Base-by-base conservation (phyloP, 2,888 invertebrate genomes). In the Lutraria lutraria region DNA sequence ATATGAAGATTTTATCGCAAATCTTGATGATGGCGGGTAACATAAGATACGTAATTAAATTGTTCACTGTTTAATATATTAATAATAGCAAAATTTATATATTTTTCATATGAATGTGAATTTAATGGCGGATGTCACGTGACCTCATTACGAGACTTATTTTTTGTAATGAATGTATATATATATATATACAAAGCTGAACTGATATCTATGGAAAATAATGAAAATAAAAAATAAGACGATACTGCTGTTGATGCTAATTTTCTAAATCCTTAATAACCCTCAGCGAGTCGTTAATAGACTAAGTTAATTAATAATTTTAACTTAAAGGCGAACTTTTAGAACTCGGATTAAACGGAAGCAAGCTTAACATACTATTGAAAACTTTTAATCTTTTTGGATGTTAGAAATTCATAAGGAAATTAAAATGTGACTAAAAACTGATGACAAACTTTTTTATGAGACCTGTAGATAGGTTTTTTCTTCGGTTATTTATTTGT, bases 101-200 rank as follows among this genome's bases (percentile, higher is more conserved):
- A 72, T 29, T 3, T 72, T 15, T 72, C 31, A 72, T 72, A 13
- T 15, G 31, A 72, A 72, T 72, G 72, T 1, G 72, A 72, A 72
- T 72, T 72, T 72, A 72, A 72, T 72, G 29, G 72, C 25, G 72
- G 25, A 56, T 29, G 29, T 25, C 31, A 2, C 25, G 16, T 72
- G 72, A 72, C 25, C 72, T 72, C 72, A 72, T 72, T 72, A 72
- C 25, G 29, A n/a, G 72, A n/a, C 0, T 72, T n/a, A n/a, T 25
- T 31, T 72, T 29, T 43, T 8, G 43, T 72, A 29, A 72, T 72
- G 12, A 72, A 25, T 16, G 29, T 13, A 25, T 72, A 25, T 72
- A 72, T 72, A n/a, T 60, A 43, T 43, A n/a, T n/a, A n/a, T n/a
- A n/a, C n/a, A 56, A 56, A 19, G 19, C 60, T 43, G 43, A 43